A percentile compares a stretch with the other conserved stretches of the same genome.
These are phyloP conservation scores for Magallana angulata DNA, from an alignment of 1,140 invertebrate genomes.

Conservation along the genomic window DNA sequence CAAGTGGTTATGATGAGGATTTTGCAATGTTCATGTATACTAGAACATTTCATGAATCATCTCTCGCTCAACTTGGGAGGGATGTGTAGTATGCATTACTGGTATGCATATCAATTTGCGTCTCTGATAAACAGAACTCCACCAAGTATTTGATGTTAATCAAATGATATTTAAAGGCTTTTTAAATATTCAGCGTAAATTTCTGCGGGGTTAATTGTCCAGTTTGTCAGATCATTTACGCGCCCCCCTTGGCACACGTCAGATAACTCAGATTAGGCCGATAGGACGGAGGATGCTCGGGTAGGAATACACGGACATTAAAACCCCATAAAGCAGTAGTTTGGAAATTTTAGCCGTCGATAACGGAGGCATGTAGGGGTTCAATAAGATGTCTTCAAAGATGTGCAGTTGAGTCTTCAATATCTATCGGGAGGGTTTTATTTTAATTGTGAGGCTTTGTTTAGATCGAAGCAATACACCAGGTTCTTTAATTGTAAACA, in stretches of 20 bases:
- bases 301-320: background rate
- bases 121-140: background rate
- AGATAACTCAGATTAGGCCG: background rate
- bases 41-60: no score
- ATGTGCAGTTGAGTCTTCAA: background rate
- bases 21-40: no score
- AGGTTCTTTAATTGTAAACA: background rate
- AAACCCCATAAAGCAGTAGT: background rate
- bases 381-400: slow-evolving; percentile 15
- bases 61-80: no score
- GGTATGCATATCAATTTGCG: no score
- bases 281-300: background rate
- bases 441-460: slow-evolving; percentile 5
- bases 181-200: background rate
- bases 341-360: background rate
- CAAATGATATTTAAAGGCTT: slow-evolving; percentile 9
- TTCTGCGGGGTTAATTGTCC: slow-evolving; percentile 30
- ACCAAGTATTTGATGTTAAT: slow-evolving; percentile 10
- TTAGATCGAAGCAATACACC: background rate
- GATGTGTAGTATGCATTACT: no score
- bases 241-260: background rate
- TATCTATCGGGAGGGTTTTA: background rate
- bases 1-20: no score
- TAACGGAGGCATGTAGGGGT: background rate
- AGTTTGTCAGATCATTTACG: slow-evolving; percentile 23